Evolutionary conservation across 1,140 invertebrate species (phyloP), one percentile per base, ranked within the genome.

Genomic region (Aphelenchoides fujianensis): DNA sequence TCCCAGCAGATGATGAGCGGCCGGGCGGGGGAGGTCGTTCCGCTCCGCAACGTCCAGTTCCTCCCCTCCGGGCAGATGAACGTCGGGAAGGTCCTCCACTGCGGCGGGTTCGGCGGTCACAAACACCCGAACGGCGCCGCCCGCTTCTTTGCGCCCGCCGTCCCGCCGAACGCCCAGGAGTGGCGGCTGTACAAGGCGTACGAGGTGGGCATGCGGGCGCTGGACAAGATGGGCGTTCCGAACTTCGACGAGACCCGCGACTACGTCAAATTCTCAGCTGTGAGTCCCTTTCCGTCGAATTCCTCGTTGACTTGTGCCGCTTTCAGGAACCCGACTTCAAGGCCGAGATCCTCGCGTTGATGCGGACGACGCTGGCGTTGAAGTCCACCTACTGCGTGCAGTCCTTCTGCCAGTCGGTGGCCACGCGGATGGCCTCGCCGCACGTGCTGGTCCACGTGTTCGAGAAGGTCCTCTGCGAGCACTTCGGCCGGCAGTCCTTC

Each of bases 191-290:
- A 54, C 2, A 75, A 75, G 23, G 75, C 74, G 9, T 64, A 75
- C 32, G 34, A 73, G 0, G 32, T 75, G 16, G 74, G 74, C 9
- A 75, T 75, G 74, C 48, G 41, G 57, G 74, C 74, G n/a, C 34
- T 75, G 74, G 73, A 75, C 35, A 69, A 30, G 12, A 72, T 71
- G 70, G 71, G 69, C 19, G 28, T 66, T n/a, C 75, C 76, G 27
- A 75, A 54, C 48, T 71, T 62, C 27, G 75, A 78, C 19, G 71
- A 74, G 5, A 66, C 30, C 28, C 64, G 69, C 19, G 52, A 54
- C 30, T 75, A 35, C 31, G 31, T 36, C 16, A 75, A 75, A 76
- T 75, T 62, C 36, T 70, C 74, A 7, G 75, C 73, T n/a, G 72
- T 73, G 31, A 66, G 32, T 27, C n/a, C 12, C 28, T 41, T 35